Base-by-base conservation (phyloP, 2,797 vertebrate species). In the Schizopygopsis malacanthus region DNA sequence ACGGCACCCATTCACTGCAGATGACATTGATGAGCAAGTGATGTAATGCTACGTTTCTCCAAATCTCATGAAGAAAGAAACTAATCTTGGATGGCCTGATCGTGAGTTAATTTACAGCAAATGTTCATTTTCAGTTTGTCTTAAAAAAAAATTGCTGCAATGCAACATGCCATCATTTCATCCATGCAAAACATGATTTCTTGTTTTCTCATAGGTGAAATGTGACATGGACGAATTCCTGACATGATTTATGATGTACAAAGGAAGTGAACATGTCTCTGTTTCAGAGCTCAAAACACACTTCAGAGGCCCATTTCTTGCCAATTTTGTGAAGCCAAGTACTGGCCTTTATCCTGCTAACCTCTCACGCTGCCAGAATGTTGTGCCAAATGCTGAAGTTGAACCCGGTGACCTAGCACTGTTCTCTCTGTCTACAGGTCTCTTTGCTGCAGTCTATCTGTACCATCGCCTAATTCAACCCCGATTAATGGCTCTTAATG, bases 361-460 rank as follows among this genome's bases (percentile, higher is more conserved):
- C 81, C 72, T 83, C 52, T 82, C 52, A 33, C 5, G 16, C 71
- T 63, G 70, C 81, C 81, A 61, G 6, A 73, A 56, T 5, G 52
- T 8, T 45, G 43, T 77, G 77, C 78, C 81, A 84, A 84, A 33
- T 67, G 78, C 71, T 87, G 73, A 82, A 84, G 41, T 25, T 80
- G 79, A 86, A 85, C 79, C 33, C 39, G 15, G 50, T 79, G 73
- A 79, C 85, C 71, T 43, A 1, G 73, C 50, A 1, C 70, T 25
- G 70, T 25, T 45, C 41, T 45, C 25, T 37, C 73, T 13, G 70
- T 63, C 39, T 82, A 18, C 54, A 73, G 16, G 41, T 45, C 52
- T 73, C 80, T 4, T 28, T 45, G 25, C 52, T 28, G 69, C 59
- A 82, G 52, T 72, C n/a, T 82, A 11, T 82, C 52, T 22, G 70